Percentiles rank a stretch among this genome's conserved stretches.
These are phyloP conservation scores for Alaudala cheleensis DNA, from an alignment of 2,113 vertebrate species.

Conservation along the genomic window DNA sequence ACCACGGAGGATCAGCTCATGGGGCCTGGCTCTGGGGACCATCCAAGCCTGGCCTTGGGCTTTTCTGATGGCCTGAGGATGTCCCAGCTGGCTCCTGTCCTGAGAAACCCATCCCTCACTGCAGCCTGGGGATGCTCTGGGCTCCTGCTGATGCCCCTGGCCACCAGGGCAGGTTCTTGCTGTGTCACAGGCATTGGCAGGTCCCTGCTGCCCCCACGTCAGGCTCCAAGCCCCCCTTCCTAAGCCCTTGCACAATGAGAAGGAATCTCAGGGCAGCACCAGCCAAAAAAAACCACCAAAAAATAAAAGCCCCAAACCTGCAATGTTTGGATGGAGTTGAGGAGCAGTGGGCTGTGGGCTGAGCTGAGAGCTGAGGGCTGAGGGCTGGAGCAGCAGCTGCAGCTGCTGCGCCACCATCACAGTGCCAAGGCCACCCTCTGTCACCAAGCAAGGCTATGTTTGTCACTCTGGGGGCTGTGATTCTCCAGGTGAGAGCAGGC, in stretches of 20 bases:
- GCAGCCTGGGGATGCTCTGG: background rate
- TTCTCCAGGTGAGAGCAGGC: background rate
- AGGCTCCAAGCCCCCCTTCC: background rate
- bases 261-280: background rate
- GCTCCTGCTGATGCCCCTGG: background rate
- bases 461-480: background rate
- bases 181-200: background rate
- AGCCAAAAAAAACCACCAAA: too few species aligned
- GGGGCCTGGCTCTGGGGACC: background rate
- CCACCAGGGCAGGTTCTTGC: background rate
- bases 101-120: background rate
- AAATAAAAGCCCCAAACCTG: background rate
- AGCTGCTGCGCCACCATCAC: background rate
- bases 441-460: background rate
- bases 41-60: background rate
- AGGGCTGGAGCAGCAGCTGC: background rate
- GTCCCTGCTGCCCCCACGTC: background rate
- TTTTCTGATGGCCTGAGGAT: accelerated
- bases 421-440: background rate
- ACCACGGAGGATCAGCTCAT: background rate
- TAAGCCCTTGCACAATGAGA: background rate
- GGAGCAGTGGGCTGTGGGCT: background rate
- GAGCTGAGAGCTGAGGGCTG: background rate
- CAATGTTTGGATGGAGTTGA: background rate
- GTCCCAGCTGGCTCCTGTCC: background rate